Conservation (phyloP, 2,113 vertebrate genomes). For the Python bivittatus region DNA sequence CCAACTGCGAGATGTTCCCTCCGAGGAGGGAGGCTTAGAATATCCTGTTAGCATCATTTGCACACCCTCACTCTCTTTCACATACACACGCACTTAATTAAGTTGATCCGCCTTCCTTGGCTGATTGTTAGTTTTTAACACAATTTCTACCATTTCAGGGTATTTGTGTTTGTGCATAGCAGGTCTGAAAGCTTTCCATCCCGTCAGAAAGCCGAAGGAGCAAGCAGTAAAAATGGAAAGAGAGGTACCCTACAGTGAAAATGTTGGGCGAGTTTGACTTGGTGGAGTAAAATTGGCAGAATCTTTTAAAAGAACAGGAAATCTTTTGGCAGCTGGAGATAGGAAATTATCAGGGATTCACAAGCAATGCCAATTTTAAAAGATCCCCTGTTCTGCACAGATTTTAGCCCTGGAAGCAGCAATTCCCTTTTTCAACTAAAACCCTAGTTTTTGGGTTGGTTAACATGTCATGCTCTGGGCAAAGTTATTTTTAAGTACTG, state of each 20-base stretch:
- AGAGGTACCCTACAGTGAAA: neutral
- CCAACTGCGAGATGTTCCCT: neutral
- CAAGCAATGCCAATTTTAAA: fast-evolving
- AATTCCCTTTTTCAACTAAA: neutral
- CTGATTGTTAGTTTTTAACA: no score
- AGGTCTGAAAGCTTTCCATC: no score
- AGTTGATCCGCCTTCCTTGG: no score
- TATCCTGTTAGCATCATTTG: no score
- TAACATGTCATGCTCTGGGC: conserved; percentile 45
- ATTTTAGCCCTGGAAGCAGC: neutral
- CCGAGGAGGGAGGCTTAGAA: no score
- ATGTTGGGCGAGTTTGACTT: neutral
- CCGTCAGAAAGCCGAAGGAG: neutral
- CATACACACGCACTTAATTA: no score
- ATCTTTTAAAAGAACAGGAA: no score
- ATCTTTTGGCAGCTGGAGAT: neutral
- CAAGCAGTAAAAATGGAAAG: neutral
- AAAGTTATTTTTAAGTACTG: conserved; percentile 63
- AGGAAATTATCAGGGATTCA: neutral
- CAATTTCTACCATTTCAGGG: no score
- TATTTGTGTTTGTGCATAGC: no score
- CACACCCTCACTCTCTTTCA: no score
- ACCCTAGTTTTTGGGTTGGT: neutral
- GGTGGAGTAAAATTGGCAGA: neutral
- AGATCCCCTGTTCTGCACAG: no score